Evolutionary conservation across 2,888 invertebrate genomes (phyloP), one percentile per base, ranked within the genome.

Genomic region (Agriotes lineatus): DNA sequence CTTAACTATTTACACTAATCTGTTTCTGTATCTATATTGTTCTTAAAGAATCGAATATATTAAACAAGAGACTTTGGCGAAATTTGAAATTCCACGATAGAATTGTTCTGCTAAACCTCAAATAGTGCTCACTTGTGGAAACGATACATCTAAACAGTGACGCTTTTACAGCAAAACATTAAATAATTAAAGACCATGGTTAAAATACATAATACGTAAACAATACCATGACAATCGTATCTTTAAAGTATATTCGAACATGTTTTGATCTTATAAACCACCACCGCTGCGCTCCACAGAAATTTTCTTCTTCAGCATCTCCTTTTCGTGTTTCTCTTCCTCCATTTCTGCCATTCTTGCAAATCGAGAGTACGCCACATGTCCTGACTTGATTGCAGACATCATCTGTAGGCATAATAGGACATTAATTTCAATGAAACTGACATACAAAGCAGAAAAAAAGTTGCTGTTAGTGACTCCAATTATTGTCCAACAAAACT

Each of bases 331-430:
- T 74, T 93, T 90, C 65, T 92, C 93, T 80, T 96, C 95, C 80
- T 95, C 95, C 87, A 96, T 88, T 84, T 97, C 96, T 0, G 96
- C 96, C 90, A 97, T 96, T 77, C 93, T 90, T 1, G 98, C 98
- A 84, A 99, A 97, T 69, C 99, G 89, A 12, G 97, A 98, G 84
- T 97, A 96, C 1, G 97, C 93, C 72, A 99, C 93, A 81, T 95
- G 94, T 7, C 99, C 99, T 0, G 96, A 95, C 85, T 99, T 99
- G 77, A 99, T 92, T 6, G 98, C 97, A 10, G 97, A 97, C 97
- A 99, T 99, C 93, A 99, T 94, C 98, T 99, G 81, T 72, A 77
- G 56, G 69, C 37, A 54, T 52, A 35, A 45, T 33, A 58, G 30
- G 10, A 16, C 4, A 64, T 52, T 6, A 58, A 25, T n/a, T 37